These are phyloP conservation scores for Tympanuchus pallidicinctus DNA, from an alignment of 2,113 vertebrate genomes.

Conservation along the genomic window DNA sequence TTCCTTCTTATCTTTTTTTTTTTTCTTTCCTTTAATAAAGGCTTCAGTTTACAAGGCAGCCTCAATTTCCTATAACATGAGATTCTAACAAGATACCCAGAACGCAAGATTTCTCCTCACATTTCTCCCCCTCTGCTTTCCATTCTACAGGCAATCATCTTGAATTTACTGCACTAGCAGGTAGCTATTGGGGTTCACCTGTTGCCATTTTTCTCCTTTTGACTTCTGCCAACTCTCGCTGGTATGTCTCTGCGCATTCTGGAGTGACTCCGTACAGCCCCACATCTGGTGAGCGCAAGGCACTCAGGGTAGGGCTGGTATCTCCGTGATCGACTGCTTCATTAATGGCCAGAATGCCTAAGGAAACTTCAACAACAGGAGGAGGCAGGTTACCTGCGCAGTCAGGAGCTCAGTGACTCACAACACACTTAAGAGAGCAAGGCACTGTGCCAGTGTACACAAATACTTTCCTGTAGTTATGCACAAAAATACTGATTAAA, in stretches of 20 bases:
- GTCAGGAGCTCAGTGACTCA: not conserved
- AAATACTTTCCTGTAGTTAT: not conserved
- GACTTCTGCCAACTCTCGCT: constrained; percentile 83
- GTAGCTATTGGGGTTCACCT: constrained; percentile 74
- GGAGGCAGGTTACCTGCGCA: not conserved
- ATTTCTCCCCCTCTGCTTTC: not conserved
- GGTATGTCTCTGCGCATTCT: constrained; percentile 90
- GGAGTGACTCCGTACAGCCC: constrained; percentile 93
- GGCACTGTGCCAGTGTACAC: not conserved
- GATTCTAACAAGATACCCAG: not conserved
- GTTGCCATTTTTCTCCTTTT: constrained; percentile 81
- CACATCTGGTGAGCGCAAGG: constrained; percentile 85
- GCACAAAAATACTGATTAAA: not conserved
- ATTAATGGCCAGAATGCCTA: constrained; percentile 91
- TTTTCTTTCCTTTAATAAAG: not conserved
- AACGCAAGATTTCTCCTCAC: not conserved
- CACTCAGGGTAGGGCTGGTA: constrained; percentile 81
- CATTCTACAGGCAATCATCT: not conserved
- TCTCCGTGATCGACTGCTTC: constrained; percentile 87
- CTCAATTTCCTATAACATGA: not conserved
- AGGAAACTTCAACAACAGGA: constrained; percentile 82
- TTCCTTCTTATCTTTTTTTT: too few species aligned
- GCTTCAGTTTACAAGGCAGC: not conserved
- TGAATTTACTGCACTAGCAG: not conserved
- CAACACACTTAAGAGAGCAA: not conserved